These are phyloP conservation scores for Dicrurus megarhynchus DNA, from an alignment of 2,113 vertebrate species.

Conservation along the genomic window DNA sequence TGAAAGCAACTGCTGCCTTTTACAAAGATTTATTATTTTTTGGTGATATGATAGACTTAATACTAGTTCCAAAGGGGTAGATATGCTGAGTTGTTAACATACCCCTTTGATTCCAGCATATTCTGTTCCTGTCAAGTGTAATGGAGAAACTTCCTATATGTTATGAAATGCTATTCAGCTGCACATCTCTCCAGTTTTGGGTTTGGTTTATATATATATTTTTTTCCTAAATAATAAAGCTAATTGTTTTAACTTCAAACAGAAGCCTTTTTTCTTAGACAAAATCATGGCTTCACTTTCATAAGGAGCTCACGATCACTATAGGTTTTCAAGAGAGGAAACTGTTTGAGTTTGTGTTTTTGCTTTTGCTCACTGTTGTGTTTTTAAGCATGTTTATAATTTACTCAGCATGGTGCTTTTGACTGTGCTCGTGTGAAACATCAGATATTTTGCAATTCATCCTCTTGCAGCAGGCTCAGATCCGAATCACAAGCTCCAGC, in stretches of 20 bases:
- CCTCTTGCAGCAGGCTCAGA: neutral
- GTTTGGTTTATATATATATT: neutral
- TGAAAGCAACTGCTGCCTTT: conserved; percentile 36
- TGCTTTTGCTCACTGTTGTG: neutral
- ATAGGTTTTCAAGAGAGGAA: neutral
- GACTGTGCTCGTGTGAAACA: neutral
- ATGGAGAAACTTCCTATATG: neutral
- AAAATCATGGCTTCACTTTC: neutral
- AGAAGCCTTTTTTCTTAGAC: neutral
- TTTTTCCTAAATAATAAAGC: neutral
- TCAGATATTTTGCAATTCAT: neutral
- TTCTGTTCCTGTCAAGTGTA: conserved; percentile 32
- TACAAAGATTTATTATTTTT: conserved; percentile 57
- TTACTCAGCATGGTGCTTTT: neutral
- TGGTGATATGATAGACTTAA: conserved; percentile 36
- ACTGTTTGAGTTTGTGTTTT: neutral
- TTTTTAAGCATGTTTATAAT: conserved; percentile 1
- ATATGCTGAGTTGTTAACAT: conserved; percentile 51
- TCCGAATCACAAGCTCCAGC: neutral
- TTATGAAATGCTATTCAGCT: neutral
- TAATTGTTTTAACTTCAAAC: neutral
- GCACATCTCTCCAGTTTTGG: neutral
- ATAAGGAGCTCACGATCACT: neutral
- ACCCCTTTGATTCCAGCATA: neutral
- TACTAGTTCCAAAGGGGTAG: conserved; percentile 19